Evolutionary conservation across 2,113 vertebrate genomes (phyloP).

Genomic region (Sapayoa aenigma): DNA sequence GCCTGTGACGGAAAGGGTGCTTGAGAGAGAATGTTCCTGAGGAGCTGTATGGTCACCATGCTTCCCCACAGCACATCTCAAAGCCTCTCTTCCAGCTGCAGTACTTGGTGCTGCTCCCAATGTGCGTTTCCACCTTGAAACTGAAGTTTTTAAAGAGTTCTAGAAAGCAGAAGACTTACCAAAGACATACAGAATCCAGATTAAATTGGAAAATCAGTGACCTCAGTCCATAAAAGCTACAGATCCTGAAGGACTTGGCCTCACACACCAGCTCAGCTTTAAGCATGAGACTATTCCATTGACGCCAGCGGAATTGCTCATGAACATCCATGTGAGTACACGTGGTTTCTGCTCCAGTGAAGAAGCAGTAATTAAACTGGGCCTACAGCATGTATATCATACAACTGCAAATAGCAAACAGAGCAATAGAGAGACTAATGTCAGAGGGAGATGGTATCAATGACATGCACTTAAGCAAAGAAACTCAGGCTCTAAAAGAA

Average conservation of each 20-base stretch:
- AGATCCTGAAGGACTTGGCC: background rate
- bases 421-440: background rate
- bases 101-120: background rate
- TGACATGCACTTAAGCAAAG: background rate
- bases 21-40: background rate
- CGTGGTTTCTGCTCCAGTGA: background rate
- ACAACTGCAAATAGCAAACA: background rate
- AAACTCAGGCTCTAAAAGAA: slow-evolving; percentile 10
- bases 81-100: background rate
- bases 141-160: background rate
- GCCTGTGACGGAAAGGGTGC: background rate
- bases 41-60: background rate
- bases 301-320: background rate
- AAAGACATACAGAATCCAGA: background rate
- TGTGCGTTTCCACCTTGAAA: background rate
- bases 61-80: fast-evolving
- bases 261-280: background rate
- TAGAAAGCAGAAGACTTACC: background rate
- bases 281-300: background rate
- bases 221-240: background rate
- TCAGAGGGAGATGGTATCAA: background rate
- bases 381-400: background rate
- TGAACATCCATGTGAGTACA: fast-evolving
- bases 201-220: background rate
- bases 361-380: background rate